Base-by-base conservation (phyloP, 2,888 invertebrate species). In the Amiota mariae region DNA sequence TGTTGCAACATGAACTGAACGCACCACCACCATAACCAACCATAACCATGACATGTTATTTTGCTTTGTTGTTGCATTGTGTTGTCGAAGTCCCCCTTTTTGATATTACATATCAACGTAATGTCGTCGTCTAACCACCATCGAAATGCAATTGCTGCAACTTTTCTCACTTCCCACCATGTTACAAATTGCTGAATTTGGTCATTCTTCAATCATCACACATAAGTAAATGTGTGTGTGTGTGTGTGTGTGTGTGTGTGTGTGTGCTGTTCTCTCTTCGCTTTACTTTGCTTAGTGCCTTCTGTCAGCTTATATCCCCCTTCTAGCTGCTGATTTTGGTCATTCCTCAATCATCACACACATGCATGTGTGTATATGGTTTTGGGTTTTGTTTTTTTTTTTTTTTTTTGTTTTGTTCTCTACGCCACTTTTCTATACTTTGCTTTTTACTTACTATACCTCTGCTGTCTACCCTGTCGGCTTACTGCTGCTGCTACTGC, bases 11-110 rank as follows among this genome's bases (percentile, higher is more conserved):
- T 76, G 81, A 77, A 73, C 75, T 66, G 74, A 20, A 70, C 70
- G 79, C 81, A 79, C 80, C 79, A 79, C 77, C 77, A 82, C 80
- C 80, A 81, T 81, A 77, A 81, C 81, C 81, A 84, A 83, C 82
- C 54, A 51, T 12, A 51, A 51, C 12, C 54, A n/a, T n/a, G 13
- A 51, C 1, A n/a, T n/a, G 54, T 8, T n/a, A 12, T n/a, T 18
- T 18, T 84, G 82, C 83, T 84, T 82, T 81, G n/a, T n/a, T n/a
- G n/a, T n/a, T n/a, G 81, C 76, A 79, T 77, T 78, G 75, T 79
- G 36, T 36, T 36, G 36, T 36, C 6, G 2, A 36, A 36, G 36
- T 36, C 2, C 36, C 36, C 36, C 36, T 36, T 36, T 36, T 36
- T 36, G 4, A 36, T 36, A 36, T 36, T 36, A n/a, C n/a, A n/a